phyloP scores from a whole-genome alignment of 2,113 vertebrate species.

The Oryzias curvinotus region DNA sequence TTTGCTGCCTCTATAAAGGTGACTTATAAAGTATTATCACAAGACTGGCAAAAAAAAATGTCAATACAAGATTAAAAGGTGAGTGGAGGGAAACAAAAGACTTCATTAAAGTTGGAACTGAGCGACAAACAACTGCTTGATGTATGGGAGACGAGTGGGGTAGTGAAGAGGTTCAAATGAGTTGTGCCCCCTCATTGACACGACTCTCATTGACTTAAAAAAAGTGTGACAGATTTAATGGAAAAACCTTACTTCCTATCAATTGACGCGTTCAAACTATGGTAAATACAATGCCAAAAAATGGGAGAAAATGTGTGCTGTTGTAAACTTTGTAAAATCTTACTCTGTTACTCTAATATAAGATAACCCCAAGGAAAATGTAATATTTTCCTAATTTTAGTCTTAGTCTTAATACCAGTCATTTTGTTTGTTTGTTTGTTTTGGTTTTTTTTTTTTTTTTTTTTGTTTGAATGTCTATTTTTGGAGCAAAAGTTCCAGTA shows the following conservation, averaged over 20 bases:
- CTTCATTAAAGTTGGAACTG: conserved; percentile 74
- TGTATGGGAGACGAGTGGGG: conserved; percentile 53
- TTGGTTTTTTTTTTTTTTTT: no score
- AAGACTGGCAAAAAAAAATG: conserved; percentile 60
- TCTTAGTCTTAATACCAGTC: no score
- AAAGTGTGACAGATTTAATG: conserved; percentile 9
- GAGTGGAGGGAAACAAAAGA: conserved; percentile 64
- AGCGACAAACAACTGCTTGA: conserved; percentile 61
- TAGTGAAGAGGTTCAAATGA: conserved; percentile 39
- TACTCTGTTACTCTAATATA: no score
- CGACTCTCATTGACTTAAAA: conserved; percentile 53
- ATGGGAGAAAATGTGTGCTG: no score
- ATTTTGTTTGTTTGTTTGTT: no score
- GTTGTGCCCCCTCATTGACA: conserved; percentile 55
- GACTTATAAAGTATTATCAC: conserved; percentile 77
- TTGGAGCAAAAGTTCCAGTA: no score
- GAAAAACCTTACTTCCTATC: conserved; percentile 19
- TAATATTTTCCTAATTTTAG: no score
- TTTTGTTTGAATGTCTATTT: no score
- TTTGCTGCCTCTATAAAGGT: conserved; percentile 74
- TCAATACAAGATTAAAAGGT: conserved; percentile 80
- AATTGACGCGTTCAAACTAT: conserved; percentile 21
- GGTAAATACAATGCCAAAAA: background rate
- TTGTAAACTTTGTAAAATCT: no score
- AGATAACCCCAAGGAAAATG: no score